phyloP scores from a whole-genome alignment of 1,140 invertebrate genomes.

The Ceratosolen solmsi region DNA sequence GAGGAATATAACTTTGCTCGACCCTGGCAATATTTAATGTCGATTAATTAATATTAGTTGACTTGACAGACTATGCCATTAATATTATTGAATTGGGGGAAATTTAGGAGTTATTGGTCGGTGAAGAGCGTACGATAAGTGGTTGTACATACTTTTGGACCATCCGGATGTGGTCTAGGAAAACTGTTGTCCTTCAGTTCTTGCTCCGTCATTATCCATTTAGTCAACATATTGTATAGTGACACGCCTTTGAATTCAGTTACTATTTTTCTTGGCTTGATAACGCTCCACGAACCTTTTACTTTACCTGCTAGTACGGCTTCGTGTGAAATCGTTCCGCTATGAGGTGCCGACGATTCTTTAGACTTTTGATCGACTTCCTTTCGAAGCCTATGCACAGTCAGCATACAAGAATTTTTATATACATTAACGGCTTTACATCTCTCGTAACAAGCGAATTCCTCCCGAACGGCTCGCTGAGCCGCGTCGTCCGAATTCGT shows the following conservation, averaged over 20 bases:
- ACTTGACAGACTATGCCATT: too few species aligned
- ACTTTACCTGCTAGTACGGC: conserved; percentile 79
- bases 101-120: too few species aligned
- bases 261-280: conserved; percentile 73
- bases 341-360: conserved; percentile 60
- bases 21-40: conserved; percentile 67
- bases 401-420: conserved; percentile 87
- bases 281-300: conserved; percentile 82
- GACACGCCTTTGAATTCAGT: conserved; percentile 72
- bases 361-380: conserved; percentile 76
- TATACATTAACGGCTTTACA: conserved; percentile 87
- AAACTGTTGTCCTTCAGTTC: conserved; percentile 89
- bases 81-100: too few species aligned
- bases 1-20: conserved; percentile 75
- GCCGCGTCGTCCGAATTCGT: conserved; percentile 79
- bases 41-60: not conserved
- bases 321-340: conserved; percentile 77
- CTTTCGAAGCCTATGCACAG: conserved; percentile 83
- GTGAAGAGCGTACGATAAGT: too few species aligned
- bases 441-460: conserved; percentile 83
- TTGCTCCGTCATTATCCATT: conserved; percentile 82
- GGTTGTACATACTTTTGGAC: conserved; percentile 58
- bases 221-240: conserved; percentile 64
- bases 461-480: conserved; percentile 80
- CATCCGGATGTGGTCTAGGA: conserved; percentile 80